phyloP scores from a whole-genome alignment of 2,797 vertebrate genomes.

The Phoebastria nigripes region DNA sequence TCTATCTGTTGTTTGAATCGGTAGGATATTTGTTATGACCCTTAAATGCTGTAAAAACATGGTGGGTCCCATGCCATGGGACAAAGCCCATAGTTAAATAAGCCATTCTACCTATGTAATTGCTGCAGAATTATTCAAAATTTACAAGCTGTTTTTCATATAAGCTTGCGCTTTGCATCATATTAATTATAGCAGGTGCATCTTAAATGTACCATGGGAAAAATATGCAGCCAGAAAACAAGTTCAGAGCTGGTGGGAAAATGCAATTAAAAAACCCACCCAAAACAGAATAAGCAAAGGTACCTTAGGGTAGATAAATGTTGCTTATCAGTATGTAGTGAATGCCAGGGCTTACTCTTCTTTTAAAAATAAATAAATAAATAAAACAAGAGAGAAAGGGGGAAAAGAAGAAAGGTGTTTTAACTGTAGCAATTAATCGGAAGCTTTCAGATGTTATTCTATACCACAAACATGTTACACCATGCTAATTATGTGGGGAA shows the following conservation, averaged over 20 bases:
- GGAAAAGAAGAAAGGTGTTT: background rate
- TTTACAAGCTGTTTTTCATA: constrained; percentile 15
- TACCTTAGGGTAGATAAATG: constrained; percentile 6
- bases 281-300: background rate
- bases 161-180: background rate
- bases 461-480: background rate
- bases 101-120: constrained; percentile 3
- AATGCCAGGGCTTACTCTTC: background rate
- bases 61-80: background rate
- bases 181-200: constrained; percentile 35
- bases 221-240: constrained; percentile 26
- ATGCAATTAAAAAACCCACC: background rate
- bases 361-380: background rate
- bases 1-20: background rate
- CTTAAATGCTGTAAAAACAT: background rate
- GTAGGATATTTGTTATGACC: background rate
- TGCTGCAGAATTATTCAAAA: constrained; percentile 14
- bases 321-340: background rate
- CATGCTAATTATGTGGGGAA: background rate
- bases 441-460: background rate
- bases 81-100: background rate
- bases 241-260: constrained; percentile 30
- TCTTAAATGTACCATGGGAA: constrained; percentile 41
- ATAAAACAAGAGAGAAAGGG: background rate
- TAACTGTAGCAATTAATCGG: background rate